Percentiles rank a stretch among this genome's conserved stretches.
These are phyloP conservation scores for Euwallacea fornicatus DNA, from an alignment of 1,140 invertebrate genomes.

Conservation along the genomic window DNA sequence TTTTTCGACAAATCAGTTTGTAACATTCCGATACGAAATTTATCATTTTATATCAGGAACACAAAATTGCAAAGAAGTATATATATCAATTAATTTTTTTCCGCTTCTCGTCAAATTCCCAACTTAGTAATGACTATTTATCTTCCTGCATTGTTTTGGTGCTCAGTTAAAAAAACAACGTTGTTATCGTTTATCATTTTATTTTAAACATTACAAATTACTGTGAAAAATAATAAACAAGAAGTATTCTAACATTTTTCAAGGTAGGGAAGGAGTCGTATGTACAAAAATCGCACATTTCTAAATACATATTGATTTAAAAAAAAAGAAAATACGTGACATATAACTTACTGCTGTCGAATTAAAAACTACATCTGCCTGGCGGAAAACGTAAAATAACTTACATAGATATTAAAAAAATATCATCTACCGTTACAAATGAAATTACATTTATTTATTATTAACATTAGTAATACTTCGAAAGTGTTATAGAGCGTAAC, in stretches of 20 bases:
- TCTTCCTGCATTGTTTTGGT: background rate
- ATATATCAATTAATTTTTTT: no score
- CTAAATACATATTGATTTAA: no score
- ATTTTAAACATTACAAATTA: conserved; percentile 40
- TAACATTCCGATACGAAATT: no score
- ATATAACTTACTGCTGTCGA: background rate
- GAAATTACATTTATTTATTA: conserved; percentile 14
- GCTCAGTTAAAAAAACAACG: background rate
- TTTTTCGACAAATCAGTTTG: no score
- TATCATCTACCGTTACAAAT: conserved; percentile 17
- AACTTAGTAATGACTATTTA: no score
- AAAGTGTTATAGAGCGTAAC: conserved; percentile 9
- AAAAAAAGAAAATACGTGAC: conserved; percentile 22
- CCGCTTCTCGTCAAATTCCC: no score
- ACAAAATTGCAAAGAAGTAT: no score
- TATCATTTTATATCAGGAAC: no score
- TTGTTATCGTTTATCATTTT: conserved; percentile 19
- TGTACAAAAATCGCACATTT: conserved; percentile 30
- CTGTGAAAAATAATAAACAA: conserved; percentile 36
- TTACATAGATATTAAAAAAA: conserved; percentile 32
- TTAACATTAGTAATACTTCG: conserved; percentile 37
- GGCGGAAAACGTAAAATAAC: conserved; percentile 26
- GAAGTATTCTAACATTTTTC: conserved; percentile 35
- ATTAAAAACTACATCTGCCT: conserved; percentile 33
- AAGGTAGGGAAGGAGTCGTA: conserved; percentile 10